Conservation (phyloP, 2,888 invertebrate genomes). For the Belgica antarctica region DNA sequence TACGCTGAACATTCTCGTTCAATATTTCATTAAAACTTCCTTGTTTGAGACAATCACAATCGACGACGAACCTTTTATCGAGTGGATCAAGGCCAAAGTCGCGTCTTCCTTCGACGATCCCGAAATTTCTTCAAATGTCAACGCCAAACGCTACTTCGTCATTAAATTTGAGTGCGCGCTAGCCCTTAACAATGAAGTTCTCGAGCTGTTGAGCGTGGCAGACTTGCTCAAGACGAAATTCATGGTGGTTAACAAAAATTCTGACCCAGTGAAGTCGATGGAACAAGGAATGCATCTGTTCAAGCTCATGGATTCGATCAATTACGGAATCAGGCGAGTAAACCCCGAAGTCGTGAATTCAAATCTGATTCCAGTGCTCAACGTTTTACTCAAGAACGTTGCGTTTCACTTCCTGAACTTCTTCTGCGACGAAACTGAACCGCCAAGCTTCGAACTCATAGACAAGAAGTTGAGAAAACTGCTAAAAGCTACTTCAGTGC, state of each 20-base stretch:
- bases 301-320: conserved; percentile 4
- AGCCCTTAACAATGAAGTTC: not conserved
- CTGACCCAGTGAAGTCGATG: not conserved
- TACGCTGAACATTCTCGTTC: not conserved
- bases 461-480: conserved; percentile 2
- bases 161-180: conserved; percentile 11
- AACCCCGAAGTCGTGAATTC: not conserved
- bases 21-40: conserved; percentile 24
- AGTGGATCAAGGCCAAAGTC: not conserved
- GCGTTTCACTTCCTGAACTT: not conserved
- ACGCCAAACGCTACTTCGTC: not conserved
- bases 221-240: not conserved
- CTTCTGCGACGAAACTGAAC: not conserved
- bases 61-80: not conserved
- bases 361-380: not conserved
- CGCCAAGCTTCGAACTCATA: not conserved
- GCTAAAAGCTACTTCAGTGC: conserved; percentile 33
- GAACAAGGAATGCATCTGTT: not conserved
- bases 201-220: not conserved
- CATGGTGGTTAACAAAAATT: not conserved
- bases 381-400: not conserved
- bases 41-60: not conserved
- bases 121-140: not conserved
- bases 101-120: not conserved
- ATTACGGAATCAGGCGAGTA: not conserved